Percentiles rank a stretch among this genome's conserved stretches.
Evolutionary conservation across 1,140 invertebrate species (phyloP).

Genomic region (Caenorhabditis tropicalis): DNA sequence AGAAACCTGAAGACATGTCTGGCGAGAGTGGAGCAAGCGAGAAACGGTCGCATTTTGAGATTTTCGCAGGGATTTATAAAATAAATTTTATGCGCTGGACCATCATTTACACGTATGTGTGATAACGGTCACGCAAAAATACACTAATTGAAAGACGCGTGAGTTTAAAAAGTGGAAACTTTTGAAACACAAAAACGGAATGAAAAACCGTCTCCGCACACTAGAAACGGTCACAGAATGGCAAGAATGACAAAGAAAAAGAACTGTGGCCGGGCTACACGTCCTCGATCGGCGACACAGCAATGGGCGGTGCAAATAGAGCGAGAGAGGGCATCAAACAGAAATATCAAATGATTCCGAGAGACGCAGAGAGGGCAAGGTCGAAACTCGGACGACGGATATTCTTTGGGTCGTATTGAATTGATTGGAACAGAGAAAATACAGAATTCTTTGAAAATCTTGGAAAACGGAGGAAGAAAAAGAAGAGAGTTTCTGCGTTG

Average conservation of each 20-base stretch:
- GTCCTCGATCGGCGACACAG: conserved; percentile 2
- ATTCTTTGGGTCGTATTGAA: conserved; percentile 14
- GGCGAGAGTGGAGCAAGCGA: conserved; percentile 25
- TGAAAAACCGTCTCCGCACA: neutral
- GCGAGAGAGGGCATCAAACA: conserved; percentile 13
- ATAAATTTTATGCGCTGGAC: neutral
- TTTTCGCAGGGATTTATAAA: neutral
- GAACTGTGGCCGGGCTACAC: conserved; percentile 17
- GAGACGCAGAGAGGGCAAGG: conserved; percentile 39
- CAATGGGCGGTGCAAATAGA: conserved; percentile 37
- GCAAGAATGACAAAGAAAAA: neutral
- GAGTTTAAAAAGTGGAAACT: neutral
- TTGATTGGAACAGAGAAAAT: neutral
- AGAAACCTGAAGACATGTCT: conserved; percentile 26
- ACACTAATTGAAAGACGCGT: neutral
- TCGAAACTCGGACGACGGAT: conserved; percentile 20
- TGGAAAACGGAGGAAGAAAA: neutral
- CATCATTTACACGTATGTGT: neutral
- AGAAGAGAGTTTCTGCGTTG: neutral
- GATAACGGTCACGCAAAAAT: neutral
- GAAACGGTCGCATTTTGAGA: conserved; percentile 24
- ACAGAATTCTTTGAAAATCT: no score
- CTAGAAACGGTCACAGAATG: neutral
- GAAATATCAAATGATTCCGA: neutral
- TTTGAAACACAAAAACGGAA: neutral